Conservation (phyloP, 2,113 vertebrate genomes). For the Nannospalax galili region DNA sequence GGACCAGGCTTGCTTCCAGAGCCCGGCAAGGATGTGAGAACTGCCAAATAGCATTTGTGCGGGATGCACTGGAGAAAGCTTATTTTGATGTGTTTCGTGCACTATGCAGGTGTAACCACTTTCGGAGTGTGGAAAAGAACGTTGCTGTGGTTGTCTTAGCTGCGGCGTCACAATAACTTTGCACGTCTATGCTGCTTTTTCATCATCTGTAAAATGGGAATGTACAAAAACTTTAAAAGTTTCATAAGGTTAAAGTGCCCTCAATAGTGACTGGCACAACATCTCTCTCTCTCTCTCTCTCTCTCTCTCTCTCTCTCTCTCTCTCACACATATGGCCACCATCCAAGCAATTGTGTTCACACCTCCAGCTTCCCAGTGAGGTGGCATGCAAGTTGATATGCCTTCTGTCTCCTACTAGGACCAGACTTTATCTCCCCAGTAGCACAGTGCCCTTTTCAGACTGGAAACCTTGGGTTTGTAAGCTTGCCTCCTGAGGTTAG, state of each 20-base stretch:
- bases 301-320: too few relatives aligned
- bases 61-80: not conserved
- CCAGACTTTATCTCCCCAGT: not conserved
- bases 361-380: not conserved
- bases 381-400: not conserved
- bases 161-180: not conserved
- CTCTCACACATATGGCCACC: not conserved
- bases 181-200: not conserved
- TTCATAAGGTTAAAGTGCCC: not conserved
- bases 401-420: not conserved
- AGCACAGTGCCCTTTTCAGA: not conserved
- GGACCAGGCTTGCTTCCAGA: slow-evolving; percentile 25
- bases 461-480: not conserved
- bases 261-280: not conserved
- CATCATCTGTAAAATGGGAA: not conserved
- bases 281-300: too few relatives aligned
- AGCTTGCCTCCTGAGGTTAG: not conserved
- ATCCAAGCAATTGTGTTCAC: not conserved
- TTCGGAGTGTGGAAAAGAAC: not conserved
- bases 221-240: not conserved
- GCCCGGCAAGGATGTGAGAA: not conserved
- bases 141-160: not conserved
- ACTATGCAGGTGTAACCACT: not conserved
- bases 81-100: not conserved
- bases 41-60: not conserved